Evolutionary conservation across 2,797 vertebrate genomes (phyloP), one percentile per base, ranked within the genome.

Genomic region (Helicolenus hilgendorfi): DNA sequence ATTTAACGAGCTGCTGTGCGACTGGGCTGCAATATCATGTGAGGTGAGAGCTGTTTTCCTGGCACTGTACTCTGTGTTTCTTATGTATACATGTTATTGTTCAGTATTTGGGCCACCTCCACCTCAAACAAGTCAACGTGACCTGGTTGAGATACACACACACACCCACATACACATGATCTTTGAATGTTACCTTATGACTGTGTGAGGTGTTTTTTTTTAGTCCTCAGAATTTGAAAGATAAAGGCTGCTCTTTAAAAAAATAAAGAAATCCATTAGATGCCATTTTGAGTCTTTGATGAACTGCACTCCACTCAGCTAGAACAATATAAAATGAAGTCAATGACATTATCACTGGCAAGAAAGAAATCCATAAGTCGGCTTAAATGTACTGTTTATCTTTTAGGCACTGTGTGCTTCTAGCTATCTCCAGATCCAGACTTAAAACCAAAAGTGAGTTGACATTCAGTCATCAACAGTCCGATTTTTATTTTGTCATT

Each of bases 91-190:
- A 45, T 81, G 83, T 58, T 65, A 45, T 71, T 76, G 45, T 45
- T 76, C 59, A 76, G 72, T 41, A 70, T 84, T 41, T 64, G 56
- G 63, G 70, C 71, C 64, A 53, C 22, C 3, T 62, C 58, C 41
- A 53, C n/a, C 70, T 59, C 35, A 82, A 62, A 84, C 31, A 75
- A 3, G 14, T 60, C 41, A 56, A 1, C 0, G 3, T 53, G 45
- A 74, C 26, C n/a, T 31, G 36, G 5, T 72, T 35, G 15, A 70
- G 2, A 56, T 45, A 45, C 15, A 58, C 35, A 45, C 15, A 58
- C 35, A 74, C 76, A 58, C 3, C 1, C 45, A 76, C 67, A 15
- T 6, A 15, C 36, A 20, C 35, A 49, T 79, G 27, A 72, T 60
- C 11, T 35, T 11, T 49, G 4, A 35, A 38, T 55, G 63, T 74